phyloP scores from a whole-genome alignment of 2,113 vertebrate genomes.

The Chamaea fasciata region DNA sequence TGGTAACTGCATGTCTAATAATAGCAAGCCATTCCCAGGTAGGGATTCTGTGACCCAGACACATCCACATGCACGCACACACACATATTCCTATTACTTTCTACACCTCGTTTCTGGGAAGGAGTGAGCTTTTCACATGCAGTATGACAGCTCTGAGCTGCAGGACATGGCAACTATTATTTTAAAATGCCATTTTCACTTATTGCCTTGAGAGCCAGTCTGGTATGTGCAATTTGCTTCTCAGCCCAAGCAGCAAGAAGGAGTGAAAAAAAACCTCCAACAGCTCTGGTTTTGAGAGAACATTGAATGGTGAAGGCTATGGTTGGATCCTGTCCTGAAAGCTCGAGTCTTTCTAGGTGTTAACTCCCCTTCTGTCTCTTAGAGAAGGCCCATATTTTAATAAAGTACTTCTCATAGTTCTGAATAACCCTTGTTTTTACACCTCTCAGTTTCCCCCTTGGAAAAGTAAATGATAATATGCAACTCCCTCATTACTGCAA shows the following conservation, averaged over 20 bases:
- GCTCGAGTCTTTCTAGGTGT: background rate
- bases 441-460: background rate
- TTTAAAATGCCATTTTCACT: conserved; percentile 32
- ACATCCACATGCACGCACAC: background rate
- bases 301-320: background rate
- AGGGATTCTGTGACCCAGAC: conserved; percentile 63
- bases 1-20: conserved; percentile 76
- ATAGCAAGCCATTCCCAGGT: conserved; percentile 80
- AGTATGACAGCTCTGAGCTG: background rate
- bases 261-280: background rate
- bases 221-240: background rate
- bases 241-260: background rate
- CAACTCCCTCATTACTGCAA: background rate
- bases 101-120: conserved; percentile 23
- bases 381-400: background rate
- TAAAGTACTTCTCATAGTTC: background rate
- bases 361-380: background rate
- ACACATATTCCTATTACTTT: background rate
- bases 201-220: background rate
- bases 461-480: background rate
- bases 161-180: background rate
- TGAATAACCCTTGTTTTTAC: background rate
- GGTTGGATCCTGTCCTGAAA: background rate
- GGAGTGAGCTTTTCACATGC: conserved; percentile 27
- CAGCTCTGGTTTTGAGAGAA: background rate